Evolutionary conservation across 2,888 invertebrate species (phyloP), one percentile per base, ranked within the genome.

Genomic region (Arctia plantaginis): DNA sequence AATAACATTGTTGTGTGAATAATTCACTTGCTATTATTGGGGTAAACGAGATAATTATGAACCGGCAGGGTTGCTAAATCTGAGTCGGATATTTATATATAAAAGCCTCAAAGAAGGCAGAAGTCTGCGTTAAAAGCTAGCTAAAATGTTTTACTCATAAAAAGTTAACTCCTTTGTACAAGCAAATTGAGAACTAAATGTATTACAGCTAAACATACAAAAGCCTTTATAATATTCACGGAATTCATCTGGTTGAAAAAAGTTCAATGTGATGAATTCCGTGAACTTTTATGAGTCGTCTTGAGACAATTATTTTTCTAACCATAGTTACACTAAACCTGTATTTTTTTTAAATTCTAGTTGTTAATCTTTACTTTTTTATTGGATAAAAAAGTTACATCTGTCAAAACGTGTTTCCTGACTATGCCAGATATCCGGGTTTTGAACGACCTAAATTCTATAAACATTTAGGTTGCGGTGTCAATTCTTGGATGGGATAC

Each of bases 21-120:
- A 71, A 76, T 79, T 81, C n/a, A 35, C 79, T 75, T 82, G 74
- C 74, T 76, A 62, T 78, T 82, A 74, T 71, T 68, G 44, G 71
- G 51, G n/a, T 41, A 20, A 41, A 27, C 18, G 12, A 62, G 30
- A 30, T 62, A 69, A 69, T 69, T 41, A 41, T 55, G 51, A 18
- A 51, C 23, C 0, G 27, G 6, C 15, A 59, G 59, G 59, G 27
- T 30, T 30, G 27, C 59, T 6, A 12, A 13, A 59, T 30, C 59
- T 27, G 1, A 27, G 1, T 59, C 12, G 3, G 13, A 27, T 13
- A 27, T 27, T 27, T 55, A 10, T n/a, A 12, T n/a, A 12, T 23
- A 51, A 51, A 18, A 15, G 3, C 18, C 6, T 20, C 18, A 47
- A 18, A 47, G 47, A 47, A 20, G 6, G 20, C 47, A 47, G 20